Percentiles rank a stretch among this genome's conserved stretches.
These are phyloP conservation scores for Sardina pilchardus DNA, from an alignment of 2,113 vertebrate species.

Conservation along the genomic window DNA sequence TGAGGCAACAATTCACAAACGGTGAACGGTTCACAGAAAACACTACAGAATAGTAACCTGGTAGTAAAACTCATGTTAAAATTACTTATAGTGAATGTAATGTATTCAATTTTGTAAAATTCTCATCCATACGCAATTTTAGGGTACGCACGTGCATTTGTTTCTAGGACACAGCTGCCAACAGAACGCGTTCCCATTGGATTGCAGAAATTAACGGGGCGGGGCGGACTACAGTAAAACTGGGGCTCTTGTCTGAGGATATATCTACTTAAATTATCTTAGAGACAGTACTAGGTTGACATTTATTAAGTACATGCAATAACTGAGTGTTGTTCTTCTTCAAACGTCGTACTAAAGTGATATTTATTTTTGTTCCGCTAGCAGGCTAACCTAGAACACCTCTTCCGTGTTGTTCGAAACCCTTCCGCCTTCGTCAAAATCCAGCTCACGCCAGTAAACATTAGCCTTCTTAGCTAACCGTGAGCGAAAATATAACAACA, in stretches of 20 bases:
- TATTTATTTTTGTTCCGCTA: background rate
- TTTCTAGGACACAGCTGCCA: background rate
- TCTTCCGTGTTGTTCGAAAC: slow-evolving; percentile 34
- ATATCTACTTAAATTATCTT: background rate
- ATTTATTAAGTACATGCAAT: background rate
- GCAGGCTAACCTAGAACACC: background rate
- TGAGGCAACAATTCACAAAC: no score
- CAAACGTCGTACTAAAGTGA: background rate
- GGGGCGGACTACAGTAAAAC: background rate
- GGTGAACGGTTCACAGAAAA: no score
- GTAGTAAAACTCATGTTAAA: no score
- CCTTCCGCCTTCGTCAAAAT: slow-evolving; percentile 37
- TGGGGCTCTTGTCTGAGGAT: background rate
- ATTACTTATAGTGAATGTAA: no score
- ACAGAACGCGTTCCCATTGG: background rate
- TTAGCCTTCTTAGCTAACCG: background rate
- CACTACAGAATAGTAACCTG: no score
- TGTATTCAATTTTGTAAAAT: no score
- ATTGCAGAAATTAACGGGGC: background rate
- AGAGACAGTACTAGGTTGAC: background rate
- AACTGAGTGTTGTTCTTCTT: background rate
- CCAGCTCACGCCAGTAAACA: slow-evolving; percentile 39
- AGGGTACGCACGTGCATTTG: background rate
- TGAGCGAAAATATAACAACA: background rate
- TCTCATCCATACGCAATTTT: no score